Percentiles rank a stretch among this genome's conserved stretches.
Conservation (phyloP, 1,140 invertebrate genomes). For the Leguminivora glycinivorella region DNA sequence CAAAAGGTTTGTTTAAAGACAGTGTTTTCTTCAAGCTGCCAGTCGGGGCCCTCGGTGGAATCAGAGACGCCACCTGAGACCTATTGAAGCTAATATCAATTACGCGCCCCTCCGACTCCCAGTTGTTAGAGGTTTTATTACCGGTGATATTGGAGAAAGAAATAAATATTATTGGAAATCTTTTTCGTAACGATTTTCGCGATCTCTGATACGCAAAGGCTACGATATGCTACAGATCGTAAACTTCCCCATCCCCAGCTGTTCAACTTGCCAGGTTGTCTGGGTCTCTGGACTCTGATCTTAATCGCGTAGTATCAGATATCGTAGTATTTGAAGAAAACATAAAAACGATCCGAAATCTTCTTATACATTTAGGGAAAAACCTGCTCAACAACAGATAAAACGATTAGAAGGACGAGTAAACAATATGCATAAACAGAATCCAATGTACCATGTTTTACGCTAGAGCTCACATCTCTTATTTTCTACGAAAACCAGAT, state of each 20-base stretch:
- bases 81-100: slow-evolving; percentile 19
- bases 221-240: too few relatives aligned
- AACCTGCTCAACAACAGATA: slow-evolving; percentile 4
- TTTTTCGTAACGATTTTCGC: not conserved
- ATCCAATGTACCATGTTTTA: slow-evolving; percentile 41
- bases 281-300: too few relatives aligned
- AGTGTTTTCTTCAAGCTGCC: not conserved
- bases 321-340: too few relatives aligned
- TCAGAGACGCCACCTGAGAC: slow-evolving; percentile 23
- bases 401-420: slow-evolving; percentile 2
- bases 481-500: not conserved
- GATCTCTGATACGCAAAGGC: not conserved
- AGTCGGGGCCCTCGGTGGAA: slow-evolving; percentile 1
- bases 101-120: not conserved
- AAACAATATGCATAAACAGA: slow-evolving; percentile 37
- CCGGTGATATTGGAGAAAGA: slow-evolving; percentile 5
- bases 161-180: not conserved
- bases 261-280: too few relatives aligned
- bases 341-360: too few relatives aligned
- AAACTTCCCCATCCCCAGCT: too few relatives aligned
- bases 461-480: not conserved
- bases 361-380: not conserved
- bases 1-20: not conserved
- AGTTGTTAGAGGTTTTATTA: not conserved
- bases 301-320: too few relatives aligned